Conservation (phyloP, 2,797 vertebrate genomes). For the Dallia pectoralis region DNA sequence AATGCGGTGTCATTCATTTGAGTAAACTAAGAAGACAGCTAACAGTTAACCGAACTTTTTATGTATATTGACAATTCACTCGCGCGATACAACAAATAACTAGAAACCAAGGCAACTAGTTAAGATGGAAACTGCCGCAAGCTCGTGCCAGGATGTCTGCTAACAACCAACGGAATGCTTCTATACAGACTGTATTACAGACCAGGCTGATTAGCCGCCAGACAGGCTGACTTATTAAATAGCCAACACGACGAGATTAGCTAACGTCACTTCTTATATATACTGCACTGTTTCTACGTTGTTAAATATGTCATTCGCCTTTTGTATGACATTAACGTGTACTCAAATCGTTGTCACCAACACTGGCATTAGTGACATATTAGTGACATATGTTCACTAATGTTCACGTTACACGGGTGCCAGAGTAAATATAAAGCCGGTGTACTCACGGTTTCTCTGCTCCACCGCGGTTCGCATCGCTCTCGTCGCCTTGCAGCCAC, state of each 20-base stretch:
- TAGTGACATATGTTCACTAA: conserved; percentile 34
- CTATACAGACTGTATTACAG: conserved; percentile 22
- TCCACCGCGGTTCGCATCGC: conserved; percentile 72
- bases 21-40: neutral
- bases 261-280: conserved; percentile 5
- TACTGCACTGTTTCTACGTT: neutral
- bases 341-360: neutral
- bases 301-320: neutral
- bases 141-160: neutral
- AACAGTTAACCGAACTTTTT: neutral
- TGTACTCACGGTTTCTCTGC: conserved; percentile 73
- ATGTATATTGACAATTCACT: neutral
- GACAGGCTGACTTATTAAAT: conserved; percentile 23
- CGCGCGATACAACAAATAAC: no score
- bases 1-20: neutral
- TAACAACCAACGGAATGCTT: conserved; percentile 46
- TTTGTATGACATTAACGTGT: neutral
- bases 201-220: conserved; percentile 4
- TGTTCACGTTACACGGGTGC: conserved; percentile 55
- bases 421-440: conserved; percentile 33
- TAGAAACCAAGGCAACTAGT: neutral
- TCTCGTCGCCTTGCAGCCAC: conserved; percentile 53
- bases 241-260: neutral
- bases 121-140: conserved; percentile 20
- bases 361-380: no score